Evolutionary conservation across 2,797 vertebrate species (phyloP), one percentile per base, ranked within the genome.

Genomic region (Gymnocypris eckloni): DNA sequence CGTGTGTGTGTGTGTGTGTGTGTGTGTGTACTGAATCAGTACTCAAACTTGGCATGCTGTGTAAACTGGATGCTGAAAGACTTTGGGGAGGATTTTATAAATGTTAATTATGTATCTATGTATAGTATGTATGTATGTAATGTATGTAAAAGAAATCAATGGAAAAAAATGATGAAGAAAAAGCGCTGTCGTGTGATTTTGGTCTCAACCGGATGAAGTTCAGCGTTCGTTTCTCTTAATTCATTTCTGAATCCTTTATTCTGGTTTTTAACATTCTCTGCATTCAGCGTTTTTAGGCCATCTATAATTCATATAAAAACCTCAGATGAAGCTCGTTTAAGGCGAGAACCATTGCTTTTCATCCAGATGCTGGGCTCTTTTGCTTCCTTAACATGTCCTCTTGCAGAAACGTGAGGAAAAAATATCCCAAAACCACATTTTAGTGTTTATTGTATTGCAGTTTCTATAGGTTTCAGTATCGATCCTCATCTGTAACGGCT

Each of bases 1-100:
- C 18, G 75, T 89, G 90, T 78, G 66, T 87, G 76, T 52, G 28
- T 33, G 28, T 33, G 39, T 39, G 37, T 39, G 37, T 39, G 87
- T 92, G 92, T 94, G 87, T 70, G 89, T 93, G 94, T 95, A 94
- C 95, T 95, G 95, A 95, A 95, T 95, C 94, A 95, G 94, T 95
- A 95, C 95, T 95, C 94, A 89, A 91, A 91, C 93, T 93, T 90
- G 93, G 95, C 94, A 95, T 95, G 94, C 92, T 86, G 93, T 94
- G 90, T 90, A 92, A 94, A 93, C 93, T 94, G 93, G 89, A 90
- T 94, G 87, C 82, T 89, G 91, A 94, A 90, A 92, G 91, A 93
- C 93, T 92, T 90, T 90, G 89, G 91, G 86, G 89, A 90, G 89
- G 86, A 86, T 88, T 88, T 90, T 89, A 89, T 90, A 89, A 81